Evolutionary conservation across 1,140 invertebrate genomes (phyloP).

Genomic region (Drosophila hydei): DNA sequence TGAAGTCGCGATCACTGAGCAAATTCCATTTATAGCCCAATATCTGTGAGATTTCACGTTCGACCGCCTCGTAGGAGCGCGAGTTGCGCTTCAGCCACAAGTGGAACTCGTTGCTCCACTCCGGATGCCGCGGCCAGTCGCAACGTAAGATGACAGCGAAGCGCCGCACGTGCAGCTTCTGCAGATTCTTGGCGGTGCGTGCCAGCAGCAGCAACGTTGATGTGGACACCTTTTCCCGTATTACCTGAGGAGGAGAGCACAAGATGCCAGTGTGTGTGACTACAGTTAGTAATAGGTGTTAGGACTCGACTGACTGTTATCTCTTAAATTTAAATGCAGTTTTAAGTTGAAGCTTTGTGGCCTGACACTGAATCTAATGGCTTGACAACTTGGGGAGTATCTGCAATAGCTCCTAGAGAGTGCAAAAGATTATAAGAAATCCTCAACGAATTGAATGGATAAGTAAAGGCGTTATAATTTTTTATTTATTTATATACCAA

Average conservation of each 20-base stretch:
- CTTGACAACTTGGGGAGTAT: no score
- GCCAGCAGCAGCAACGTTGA: conserved; percentile 91
- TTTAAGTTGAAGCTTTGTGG: no score
- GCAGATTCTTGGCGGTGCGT: conserved; percentile 87
- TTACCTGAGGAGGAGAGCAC: conserved; percentile 85
- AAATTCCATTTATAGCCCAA: conserved; percentile 90
- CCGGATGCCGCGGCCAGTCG: conserved; percentile 88
- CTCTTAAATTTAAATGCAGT: no score
- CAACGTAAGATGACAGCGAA: conserved; percentile 89
- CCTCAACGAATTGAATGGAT: no score
- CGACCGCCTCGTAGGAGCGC: conserved; percentile 87
- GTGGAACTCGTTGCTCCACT: conserved; percentile 89
- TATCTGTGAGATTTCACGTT: conserved; percentile 88
- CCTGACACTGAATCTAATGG: no score
- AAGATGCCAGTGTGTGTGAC: no score
- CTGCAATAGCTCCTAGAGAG: no score
- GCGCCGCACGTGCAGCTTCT: conserved; percentile 88
- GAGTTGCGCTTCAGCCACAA: conserved; percentile 87
- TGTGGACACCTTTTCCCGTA: conserved; percentile 92
- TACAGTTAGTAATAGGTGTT: no score
- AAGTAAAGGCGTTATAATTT: no score
- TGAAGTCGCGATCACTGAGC: conserved; percentile 90
- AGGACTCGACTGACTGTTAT: no score
- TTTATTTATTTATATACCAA: no score
- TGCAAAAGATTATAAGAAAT: no score